Percentiles rank a stretch among this genome's conserved stretches.
These are phyloP conservation scores for Brachylomia viminalis DNA, from an alignment of 2,888 invertebrate genomes.

Conservation along the genomic window DNA sequence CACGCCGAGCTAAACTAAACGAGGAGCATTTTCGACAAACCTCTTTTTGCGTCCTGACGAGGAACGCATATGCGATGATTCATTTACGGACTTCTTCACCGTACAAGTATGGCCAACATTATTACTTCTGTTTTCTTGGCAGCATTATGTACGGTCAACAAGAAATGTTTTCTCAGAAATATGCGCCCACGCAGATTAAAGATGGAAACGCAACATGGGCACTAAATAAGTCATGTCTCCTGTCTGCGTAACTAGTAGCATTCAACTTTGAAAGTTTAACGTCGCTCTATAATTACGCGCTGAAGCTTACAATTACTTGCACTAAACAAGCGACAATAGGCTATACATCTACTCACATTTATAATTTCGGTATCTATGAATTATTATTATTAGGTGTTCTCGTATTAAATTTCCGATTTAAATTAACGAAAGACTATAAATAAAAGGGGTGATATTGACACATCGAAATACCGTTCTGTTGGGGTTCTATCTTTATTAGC, in stretches of 20 bases:
- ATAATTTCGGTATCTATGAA: slow-evolving; percentile 28
- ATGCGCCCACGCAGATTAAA: slow-evolving; percentile 89
- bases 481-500: slow-evolving; percentile 52
- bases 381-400: slow-evolving; percentile 30
- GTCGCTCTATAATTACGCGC: slow-evolving; percentile 72
- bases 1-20: slow-evolving; percentile 82
- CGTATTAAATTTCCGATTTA: slow-evolving; percentile 46
- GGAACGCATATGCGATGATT: slow-evolving; percentile 90
- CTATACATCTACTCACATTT: slow-evolving; percentile 24
- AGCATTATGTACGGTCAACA: slow-evolving; percentile 87
- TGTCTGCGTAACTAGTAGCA: slow-evolving; percentile 83
- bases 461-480: slow-evolving; percentile 70
- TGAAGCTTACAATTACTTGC: slow-evolving; percentile 72
- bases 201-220: slow-evolving; percentile 88
- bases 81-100: slow-evolving; percentile 88
- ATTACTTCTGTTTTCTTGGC: slow-evolving; percentile 89
- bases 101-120: slow-evolving; percentile 88
- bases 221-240: slow-evolving; percentile 89
- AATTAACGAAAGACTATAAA: slow-evolving; percentile 64
- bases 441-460: slow-evolving; percentile 76
- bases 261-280: slow-evolving; percentile 79
- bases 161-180: slow-evolving; percentile 90
- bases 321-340: slow-evolving; percentile 63
- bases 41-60: slow-evolving; percentile 88
- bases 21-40: slow-evolving; percentile 89